These are phyloP conservation scores for Alcedo atthis DNA, from an alignment of 2,797 vertebrate genomes.

Conservation along the genomic window DNA sequence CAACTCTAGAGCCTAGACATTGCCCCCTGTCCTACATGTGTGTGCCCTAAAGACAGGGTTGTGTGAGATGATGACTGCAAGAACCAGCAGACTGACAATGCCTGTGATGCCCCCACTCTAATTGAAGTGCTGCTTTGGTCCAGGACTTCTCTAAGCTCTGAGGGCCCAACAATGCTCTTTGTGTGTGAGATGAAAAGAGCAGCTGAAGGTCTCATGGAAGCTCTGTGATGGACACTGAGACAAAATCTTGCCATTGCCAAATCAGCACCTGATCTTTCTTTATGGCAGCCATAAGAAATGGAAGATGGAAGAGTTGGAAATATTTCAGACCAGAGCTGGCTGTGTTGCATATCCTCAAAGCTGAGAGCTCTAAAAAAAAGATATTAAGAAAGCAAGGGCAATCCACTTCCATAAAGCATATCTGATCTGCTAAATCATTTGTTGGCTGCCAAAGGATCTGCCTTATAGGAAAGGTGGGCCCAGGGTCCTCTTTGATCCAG, in stretches of 20 bases:
- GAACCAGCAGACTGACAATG: neutral
- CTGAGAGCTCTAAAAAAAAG: neutral
- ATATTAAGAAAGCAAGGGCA: neutral
- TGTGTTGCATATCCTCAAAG: neutral
- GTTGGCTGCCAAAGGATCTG: neutral
- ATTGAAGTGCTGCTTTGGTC: neutral
- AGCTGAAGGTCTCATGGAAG: neutral
- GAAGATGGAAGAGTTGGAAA: neutral
- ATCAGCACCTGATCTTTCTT: neutral
- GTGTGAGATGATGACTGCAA: neutral
- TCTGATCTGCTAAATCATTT: neutral
- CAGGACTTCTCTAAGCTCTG: neutral
- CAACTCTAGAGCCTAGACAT: neutral
- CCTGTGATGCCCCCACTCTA: neutral
- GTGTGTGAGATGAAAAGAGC: neutral
- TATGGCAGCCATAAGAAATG: neutral
- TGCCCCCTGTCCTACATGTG: neutral
- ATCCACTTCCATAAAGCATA: neutral
- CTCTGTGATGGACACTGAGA: neutral
- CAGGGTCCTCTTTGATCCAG: neutral
- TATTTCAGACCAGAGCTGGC: neutral
- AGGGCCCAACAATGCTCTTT: neutral
- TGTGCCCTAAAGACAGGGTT: neutral
- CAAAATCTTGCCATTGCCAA: neutral
- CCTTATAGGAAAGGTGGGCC: neutral